These are phyloP conservation scores for Babyrousa celebensis DNA, from an alignment of 2,797 vertebrate genomes.

Conservation along the genomic window DNA sequence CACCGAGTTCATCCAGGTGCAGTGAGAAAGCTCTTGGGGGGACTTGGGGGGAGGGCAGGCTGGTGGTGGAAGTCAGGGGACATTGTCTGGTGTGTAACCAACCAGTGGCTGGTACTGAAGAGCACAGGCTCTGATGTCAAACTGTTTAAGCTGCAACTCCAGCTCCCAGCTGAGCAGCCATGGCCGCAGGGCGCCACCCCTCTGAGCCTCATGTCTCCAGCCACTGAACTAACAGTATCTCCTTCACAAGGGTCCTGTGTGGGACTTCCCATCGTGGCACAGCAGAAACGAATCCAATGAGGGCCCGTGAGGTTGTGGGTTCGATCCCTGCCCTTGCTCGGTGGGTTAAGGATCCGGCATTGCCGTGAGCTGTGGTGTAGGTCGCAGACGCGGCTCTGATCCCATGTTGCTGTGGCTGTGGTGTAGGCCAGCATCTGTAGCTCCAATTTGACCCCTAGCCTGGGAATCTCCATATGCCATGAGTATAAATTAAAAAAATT, in stretches of 20 bases:
- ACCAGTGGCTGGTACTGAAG: not conserved
- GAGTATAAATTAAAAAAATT: too few relatives aligned
- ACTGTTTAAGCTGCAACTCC: not conserved
- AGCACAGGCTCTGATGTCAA: not conserved
- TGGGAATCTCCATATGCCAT: too few relatives aligned
- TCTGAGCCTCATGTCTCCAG: not conserved
- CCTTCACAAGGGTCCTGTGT: not conserved
- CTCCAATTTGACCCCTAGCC: too few relatives aligned
- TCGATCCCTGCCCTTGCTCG: too few relatives aligned
- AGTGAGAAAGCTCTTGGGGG: not conserved
- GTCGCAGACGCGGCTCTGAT: too few relatives aligned
- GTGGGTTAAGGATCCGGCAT: too few relatives aligned
- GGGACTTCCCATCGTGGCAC: too few relatives aligned
- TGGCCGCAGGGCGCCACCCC: not conserved
- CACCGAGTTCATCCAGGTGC: constrained; percentile 94
- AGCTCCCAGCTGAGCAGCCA: not conserved
- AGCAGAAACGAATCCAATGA: too few relatives aligned
- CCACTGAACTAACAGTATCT: not conserved
- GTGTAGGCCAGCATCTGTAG: too few relatives aligned
- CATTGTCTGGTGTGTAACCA: not conserved
- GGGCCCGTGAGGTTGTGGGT: too few relatives aligned
- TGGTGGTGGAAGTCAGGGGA: not conserved
- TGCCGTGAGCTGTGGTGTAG: too few relatives aligned
- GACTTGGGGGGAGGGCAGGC: accelerated
- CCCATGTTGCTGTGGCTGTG: too few relatives aligned